These are phyloP conservation scores for Ginglymostoma cirratum DNA, from an alignment of 2,113 vertebrate genomes.

Conservation along the genomic window DNA sequence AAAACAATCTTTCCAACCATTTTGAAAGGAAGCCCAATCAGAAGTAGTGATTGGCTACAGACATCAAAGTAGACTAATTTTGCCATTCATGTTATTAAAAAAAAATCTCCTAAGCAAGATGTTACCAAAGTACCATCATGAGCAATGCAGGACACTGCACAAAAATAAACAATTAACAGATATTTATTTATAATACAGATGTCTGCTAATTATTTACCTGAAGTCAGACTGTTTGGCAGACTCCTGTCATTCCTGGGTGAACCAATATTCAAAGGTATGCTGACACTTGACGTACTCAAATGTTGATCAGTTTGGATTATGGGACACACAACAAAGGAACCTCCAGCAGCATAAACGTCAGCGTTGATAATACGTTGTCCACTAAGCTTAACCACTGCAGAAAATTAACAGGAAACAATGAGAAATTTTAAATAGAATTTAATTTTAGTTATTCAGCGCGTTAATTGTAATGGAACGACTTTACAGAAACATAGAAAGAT, in stretches of 20 bases:
- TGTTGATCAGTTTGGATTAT: neutral
- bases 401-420: neutral
- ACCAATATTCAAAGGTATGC: neutral
- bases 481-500: too few relatives aligned
- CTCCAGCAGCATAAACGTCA: neutral
- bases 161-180: neutral
- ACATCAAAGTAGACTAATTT: neutral
- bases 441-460: neutral
- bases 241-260: neutral
- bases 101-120: neutral
- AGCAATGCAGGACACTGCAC: neutral
- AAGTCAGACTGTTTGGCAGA: neutral
- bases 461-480: neutral
- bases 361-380: neutral
- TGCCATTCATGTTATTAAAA: neutral
- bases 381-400: neutral
- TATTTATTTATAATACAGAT: neutral
- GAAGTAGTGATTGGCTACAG: neutral
- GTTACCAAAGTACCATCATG: neutral
- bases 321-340: conserved; percentile 12
- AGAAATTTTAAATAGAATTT: neutral
- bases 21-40: neutral
- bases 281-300: neutral
- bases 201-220: neutral
- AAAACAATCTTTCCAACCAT: neutral